These are phyloP conservation scores for Oncorhynchus keta DNA, from an alignment of 2,113 vertebrate species.

Conservation along the genomic window DNA sequence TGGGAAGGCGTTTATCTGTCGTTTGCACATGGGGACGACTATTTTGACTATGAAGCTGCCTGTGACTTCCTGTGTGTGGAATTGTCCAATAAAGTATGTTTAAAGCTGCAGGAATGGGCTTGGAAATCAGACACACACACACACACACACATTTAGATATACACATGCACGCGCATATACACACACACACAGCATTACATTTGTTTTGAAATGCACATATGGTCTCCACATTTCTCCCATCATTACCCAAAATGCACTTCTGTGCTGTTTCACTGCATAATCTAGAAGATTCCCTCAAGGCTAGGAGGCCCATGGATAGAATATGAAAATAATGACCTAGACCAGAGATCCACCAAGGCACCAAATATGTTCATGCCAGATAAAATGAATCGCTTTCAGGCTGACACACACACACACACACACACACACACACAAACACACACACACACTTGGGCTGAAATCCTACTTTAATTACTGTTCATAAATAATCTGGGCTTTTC, in stretches of 20 bases:
- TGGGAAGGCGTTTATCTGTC: constrained; percentile 49
- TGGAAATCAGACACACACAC: neutral
- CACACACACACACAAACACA: too few relatives aligned
- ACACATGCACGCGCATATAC: neutral
- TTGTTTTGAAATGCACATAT: constrained; percentile 49
- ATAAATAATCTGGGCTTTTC: neutral
- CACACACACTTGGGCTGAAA: constrained; percentile 18
- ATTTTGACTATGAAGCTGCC: constrained; percentile 3
- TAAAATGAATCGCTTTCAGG: constrained; percentile 21
- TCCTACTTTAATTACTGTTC: constrained; percentile 37
- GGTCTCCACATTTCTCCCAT: constrained; percentile 39
- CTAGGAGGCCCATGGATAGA: constrained; percentile 48
- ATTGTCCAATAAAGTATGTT: constrained; percentile 29
- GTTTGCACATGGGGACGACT: constrained; percentile 43
- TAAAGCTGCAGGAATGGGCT: constrained; percentile 27
- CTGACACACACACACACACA: too few relatives aligned
- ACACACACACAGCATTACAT: constrained; percentile 10
- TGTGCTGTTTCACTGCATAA: constrained; percentile 49
- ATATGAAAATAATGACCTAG: constrained; percentile 53
- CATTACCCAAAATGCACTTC: constrained; percentile 33
- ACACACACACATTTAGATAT: neutral
- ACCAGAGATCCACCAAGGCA: constrained; percentile 24
- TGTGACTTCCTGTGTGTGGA: neutral
- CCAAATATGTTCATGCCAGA: constrained; percentile 28
- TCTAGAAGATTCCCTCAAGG: constrained; percentile 46